Percentiles rank a stretch among this genome's conserved stretches.
Conservation (phyloP, 2,113 vertebrate species). For the Rostratula benghalensis region DNA sequence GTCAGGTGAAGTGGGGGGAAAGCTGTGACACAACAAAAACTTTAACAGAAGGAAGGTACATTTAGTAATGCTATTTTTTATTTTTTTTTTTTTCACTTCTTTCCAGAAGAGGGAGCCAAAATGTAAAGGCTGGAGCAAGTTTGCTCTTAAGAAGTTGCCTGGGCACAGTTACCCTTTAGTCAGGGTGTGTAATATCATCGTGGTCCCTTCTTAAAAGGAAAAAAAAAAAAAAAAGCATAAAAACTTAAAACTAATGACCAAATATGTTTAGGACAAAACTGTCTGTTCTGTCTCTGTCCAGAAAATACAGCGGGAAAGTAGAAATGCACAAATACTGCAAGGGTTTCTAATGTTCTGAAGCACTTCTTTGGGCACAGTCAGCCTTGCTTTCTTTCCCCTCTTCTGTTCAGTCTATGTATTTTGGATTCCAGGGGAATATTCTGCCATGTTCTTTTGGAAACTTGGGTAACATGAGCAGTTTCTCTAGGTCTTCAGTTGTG, state of each 20-base stretch:
- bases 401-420: background rate
- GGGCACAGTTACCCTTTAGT: background rate
- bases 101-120: constrained; percentile 58
- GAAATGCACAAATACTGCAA: background rate
- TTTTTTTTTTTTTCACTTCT: background rate
- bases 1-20: background rate
- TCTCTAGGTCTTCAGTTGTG: background rate
- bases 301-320: background rate
- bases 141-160: background rate
- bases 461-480: background rate
- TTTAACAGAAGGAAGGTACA: background rate
- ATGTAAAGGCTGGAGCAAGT: background rate
- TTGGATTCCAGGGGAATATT: background rate
- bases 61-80: background rate
- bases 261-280: background rate
- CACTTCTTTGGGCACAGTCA: background rate
- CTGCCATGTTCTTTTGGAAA: background rate
- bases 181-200: background rate
- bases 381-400: background rate
- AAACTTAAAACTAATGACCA: background rate
- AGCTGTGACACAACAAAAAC: background rate
- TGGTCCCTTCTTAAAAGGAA: background rate
- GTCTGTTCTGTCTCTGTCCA: background rate
- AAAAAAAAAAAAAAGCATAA: background rate
- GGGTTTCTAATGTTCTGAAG: background rate